Conservation (phyloP, 2,113 vertebrate species). For the Colaptes auratus region DNA sequence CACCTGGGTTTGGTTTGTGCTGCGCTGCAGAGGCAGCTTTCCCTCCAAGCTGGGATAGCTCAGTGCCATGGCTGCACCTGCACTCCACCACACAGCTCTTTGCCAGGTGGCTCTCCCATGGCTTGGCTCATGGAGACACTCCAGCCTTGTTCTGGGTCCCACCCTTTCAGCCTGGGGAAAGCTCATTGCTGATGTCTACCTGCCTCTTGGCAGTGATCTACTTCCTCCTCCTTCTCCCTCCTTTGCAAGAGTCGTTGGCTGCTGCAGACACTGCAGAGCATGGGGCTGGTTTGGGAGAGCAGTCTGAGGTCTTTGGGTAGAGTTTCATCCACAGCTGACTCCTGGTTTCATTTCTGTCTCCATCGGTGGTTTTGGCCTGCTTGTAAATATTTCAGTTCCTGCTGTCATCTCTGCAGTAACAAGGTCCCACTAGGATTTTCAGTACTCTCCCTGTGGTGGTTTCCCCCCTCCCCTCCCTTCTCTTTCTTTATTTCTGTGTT, state of each 20-base stretch:
- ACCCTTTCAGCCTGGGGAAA: background rate
- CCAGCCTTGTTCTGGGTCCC: background rate
- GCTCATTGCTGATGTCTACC: background rate
- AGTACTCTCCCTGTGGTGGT: background rate
- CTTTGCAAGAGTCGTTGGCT: background rate
- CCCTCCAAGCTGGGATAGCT: background rate
- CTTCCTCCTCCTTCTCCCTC: background rate
- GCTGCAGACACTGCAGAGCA: accelerated
- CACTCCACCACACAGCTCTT: accelerated
- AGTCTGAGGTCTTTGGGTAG: background rate
- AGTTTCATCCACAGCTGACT: background rate
- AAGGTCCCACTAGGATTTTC: background rate
- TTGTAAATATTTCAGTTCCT: background rate
- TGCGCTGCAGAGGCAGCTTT: background rate
- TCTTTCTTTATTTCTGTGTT: background rate
- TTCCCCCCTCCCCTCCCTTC: background rate
- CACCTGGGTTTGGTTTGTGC: background rate
- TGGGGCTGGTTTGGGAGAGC: background rate
- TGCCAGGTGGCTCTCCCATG: background rate
- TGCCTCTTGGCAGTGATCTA: accelerated
- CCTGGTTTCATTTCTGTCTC: background rate
- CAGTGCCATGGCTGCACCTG: accelerated
- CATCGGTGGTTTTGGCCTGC: background rate
- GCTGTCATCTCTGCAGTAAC: background rate
- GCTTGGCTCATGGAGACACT: accelerated